Evolutionary conservation across 2,113 vertebrate genomes (phyloP).

Genomic region (Aptenodytes patagonicus): DNA sequence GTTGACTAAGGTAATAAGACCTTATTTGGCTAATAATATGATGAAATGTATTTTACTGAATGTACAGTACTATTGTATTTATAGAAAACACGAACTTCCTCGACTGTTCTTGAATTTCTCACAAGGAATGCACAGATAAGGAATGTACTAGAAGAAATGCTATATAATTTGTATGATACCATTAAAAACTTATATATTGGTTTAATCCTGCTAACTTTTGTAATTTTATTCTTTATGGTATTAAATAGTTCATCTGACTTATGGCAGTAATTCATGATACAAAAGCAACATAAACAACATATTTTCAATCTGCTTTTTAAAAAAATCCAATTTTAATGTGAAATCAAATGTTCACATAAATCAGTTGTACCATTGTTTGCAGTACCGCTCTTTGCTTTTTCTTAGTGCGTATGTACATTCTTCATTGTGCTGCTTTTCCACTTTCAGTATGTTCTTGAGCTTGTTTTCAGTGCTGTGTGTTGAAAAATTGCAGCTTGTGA

Average conservation of each 20-base stretch:
- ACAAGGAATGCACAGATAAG: neutral
- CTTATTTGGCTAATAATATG: neutral
- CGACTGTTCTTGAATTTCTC: neutral
- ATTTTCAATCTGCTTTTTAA: neutral
- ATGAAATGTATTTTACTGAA: neutral
- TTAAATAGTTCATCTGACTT: neutral
- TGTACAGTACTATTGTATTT: neutral
- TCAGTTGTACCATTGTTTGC: neutral
- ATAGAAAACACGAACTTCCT: neutral
- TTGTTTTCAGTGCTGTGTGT: neutral
- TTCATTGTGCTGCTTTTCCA: neutral
- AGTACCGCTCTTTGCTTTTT: neutral
- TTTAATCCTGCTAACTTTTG: neutral
- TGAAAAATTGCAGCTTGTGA: neutral
- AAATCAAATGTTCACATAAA: neutral
- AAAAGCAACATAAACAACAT: neutral
- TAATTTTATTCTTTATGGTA: neutral
- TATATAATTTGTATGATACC: neutral
- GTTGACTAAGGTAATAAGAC: neutral
- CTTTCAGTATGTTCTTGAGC: neutral
- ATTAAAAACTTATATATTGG: neutral
- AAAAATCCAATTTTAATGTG: neutral
- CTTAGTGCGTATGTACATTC: fast-evolving
- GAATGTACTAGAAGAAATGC: neutral
- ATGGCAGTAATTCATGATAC: neutral